Evolutionary conservation across 2,113 vertebrate species (phyloP), one percentile per base, ranked within the genome.

Genomic region (Chloropsis hardwickii): DNA sequence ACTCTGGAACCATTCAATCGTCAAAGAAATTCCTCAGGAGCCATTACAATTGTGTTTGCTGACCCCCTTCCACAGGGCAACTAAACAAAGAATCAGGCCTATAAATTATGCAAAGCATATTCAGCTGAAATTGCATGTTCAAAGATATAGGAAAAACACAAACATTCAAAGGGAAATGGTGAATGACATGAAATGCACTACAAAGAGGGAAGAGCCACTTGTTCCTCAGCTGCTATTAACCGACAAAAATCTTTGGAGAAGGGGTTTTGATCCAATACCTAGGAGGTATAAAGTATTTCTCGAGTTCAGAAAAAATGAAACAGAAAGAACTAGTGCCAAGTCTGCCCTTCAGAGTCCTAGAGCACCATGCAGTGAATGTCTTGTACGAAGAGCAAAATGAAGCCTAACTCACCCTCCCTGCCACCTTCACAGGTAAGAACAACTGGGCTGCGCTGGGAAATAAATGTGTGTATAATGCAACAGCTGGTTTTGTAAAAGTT

Each of bases 21-120:
- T 65, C 87, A 93, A 91, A 89, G 61, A 94, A 94, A 95, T 94
- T 95, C 85, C 81, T 88, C 71, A 48, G 90, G 62, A 97, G 21
- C 58, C 67, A 65, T 11, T 83, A 51, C 29, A 81, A 87, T 93
- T 96, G 87, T 91, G 50, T 90, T 90, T 90, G 70, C 27, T 90
- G 62, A 91, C 64, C 60, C 60, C 92, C 19, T 78, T 67, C 5
- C 3, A 79, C 45, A 90, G 53, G 70, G 64, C 81, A 95, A 61
- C 54, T 58, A 90, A 92, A 89, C 84, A 95, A 95, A 95, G 89
- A 77, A 66, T 37, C 42, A 39, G 54, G 24, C 61, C 76, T 90
- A 81, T 91, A 94, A 90, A 86, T 94, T 88, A 80, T 37, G 42
- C 54, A 77, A 91, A 92, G 77, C 22, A 54, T 19, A 80, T 72